Percentiles rank a stretch among this genome's conserved stretches.
Conservation (phyloP, 2,113 vertebrate species). For the Rhagologus leucostigma region DNA sequence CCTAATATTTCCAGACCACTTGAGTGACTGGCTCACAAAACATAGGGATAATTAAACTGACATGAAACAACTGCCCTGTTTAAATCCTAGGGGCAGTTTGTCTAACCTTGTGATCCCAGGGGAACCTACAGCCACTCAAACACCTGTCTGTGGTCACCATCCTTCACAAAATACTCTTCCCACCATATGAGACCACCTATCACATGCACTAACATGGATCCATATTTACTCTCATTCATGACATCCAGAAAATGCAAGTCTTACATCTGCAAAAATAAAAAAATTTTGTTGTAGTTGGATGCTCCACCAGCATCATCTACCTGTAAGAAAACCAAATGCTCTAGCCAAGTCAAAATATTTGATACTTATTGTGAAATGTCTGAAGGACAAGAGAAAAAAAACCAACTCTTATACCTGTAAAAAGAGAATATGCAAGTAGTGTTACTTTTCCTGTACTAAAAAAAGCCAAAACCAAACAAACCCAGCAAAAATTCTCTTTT, state of each 20-base stretch:
- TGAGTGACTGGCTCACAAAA: slow-evolving; percentile 70
- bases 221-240: background rate
- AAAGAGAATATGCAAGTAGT: background rate
- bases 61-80: slow-evolving; percentile 66
- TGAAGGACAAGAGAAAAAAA: background rate
- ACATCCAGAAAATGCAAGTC: background rate
- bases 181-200: background rate
- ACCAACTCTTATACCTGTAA: background rate
- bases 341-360: background rate
- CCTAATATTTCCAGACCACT: slow-evolving; percentile 57
- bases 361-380: background rate
- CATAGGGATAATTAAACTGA: slow-evolving; percentile 76
- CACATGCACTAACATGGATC: background rate
- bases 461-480: background rate
- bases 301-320: background rate
- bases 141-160: slow-evolving; percentile 72
- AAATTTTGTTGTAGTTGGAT: background rate
- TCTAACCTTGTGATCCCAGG: slow-evolving; percentile 83
- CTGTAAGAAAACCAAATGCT: background rate
- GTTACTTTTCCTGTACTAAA: background rate
- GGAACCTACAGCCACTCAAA: slow-evolving; percentile 61
- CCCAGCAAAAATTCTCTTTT: background rate
- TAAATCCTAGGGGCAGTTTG: slow-evolving; percentile 76
- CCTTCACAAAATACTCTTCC: slow-evolving; percentile 39
- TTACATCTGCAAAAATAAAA: background rate